These are phyloP conservation scores for Calcarius lapponicus DNA, from an alignment of 2,797 vertebrate genomes.

Conservation along the genomic window DNA sequence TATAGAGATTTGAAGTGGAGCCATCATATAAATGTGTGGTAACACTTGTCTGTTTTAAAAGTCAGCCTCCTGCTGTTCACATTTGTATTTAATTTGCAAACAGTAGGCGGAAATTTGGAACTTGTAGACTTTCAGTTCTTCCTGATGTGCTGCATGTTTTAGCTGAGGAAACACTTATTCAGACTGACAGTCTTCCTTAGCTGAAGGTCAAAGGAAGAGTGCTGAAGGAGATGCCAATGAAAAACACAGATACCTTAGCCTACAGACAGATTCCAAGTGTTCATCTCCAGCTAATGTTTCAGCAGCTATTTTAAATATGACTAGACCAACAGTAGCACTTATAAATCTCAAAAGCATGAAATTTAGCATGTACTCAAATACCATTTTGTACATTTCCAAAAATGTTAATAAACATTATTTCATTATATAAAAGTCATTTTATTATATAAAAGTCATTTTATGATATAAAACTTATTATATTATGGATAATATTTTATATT, in stretches of 20 bases:
- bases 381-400: not conserved
- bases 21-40: conserved; percentile 38
- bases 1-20: conserved; percentile 15
- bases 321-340: not conserved
- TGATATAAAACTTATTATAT: not conserved
- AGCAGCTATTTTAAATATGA: not conserved
- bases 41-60: conserved; percentile 64
- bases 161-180: conserved; percentile 15
- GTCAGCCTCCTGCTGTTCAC: conserved; percentile 50
- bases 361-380: not conserved
- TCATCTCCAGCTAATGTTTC: not conserved
- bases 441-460: not conserved
- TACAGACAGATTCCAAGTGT: not conserved
- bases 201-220: conserved; percentile 25
- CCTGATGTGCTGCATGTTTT: conserved; percentile 26
- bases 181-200: not conserved
- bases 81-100: conserved; percentile 68
- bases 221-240: not conserved
- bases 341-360: not conserved
- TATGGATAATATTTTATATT: not conserved
- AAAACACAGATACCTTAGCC: not conserved
- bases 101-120: conserved; percentile 56
- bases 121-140: conserved; percentile 28
- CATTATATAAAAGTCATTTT: not conserved
- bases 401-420: not conserved